Conservation (phyloP, 1,140 invertebrate species). For the Sycobia sp. region DNA sequence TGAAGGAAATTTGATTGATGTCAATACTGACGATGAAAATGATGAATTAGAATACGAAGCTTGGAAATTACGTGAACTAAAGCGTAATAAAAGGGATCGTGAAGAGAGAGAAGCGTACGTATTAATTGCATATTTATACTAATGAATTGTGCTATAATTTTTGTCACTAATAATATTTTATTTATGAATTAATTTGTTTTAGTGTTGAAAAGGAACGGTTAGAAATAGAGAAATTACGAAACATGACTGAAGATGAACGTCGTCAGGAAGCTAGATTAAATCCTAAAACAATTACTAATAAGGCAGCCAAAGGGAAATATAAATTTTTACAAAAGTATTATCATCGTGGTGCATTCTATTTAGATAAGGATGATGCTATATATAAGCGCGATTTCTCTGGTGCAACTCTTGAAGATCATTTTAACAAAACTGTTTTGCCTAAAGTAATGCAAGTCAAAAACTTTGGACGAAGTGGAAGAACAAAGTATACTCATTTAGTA, state of each 20-base stretch:
- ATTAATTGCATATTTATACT: slow-evolving; percentile 23
- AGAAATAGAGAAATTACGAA: slow-evolving; percentile 90
- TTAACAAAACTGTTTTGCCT: slow-evolving; percentile 97
- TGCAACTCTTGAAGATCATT: slow-evolving; percentile 98
- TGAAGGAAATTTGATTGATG: slow-evolving; percentile 79
- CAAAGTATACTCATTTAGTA: slow-evolving; percentile 99
- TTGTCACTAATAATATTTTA: slow-evolving; percentile 32
- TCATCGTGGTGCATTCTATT: slow-evolving; percentile 97
- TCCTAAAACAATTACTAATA: slow-evolving; percentile 93
- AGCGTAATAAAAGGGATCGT: slow-evolving; percentile 92
- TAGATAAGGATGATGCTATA: slow-evolving; percentile 93
- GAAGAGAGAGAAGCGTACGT: slow-evolving; percentile 91
- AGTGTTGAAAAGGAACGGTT: slow-evolving; percentile 83
- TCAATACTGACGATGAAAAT: slow-evolving; percentile 97
- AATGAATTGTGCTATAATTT: slow-evolving; percentile 19
- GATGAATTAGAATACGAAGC: slow-evolving; percentile 97
- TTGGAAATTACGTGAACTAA: slow-evolving; percentile 97
- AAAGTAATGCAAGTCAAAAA: slow-evolving; percentile 99
- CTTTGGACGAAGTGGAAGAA: slow-evolving; percentile 96
- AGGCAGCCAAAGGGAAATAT: slow-evolving; percentile 97
- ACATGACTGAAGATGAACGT: slow-evolving; percentile 96
- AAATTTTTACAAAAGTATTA: slow-evolving; percentile 99
- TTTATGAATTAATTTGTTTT: slow-evolving; percentile 33
- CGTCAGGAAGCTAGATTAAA: slow-evolving; percentile 87
- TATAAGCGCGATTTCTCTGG: slow-evolving; percentile 95